Conservation (phyloP, 2,888 invertebrate species). For the Drosophila borborema region DNA sequence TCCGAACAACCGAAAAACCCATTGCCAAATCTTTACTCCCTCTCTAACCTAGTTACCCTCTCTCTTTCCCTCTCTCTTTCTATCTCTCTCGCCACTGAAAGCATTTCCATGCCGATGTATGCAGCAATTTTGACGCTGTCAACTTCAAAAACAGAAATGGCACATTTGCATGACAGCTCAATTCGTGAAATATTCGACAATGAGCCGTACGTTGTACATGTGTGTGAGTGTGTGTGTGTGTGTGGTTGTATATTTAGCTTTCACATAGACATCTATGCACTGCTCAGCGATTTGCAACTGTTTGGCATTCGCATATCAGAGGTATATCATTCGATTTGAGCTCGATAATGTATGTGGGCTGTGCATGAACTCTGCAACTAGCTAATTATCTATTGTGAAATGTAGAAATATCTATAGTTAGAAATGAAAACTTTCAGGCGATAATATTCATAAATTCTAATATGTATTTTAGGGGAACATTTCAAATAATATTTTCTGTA, state of each 20-base stretch:
- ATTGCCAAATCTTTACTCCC: constrained; percentile 7
- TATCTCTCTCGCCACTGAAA: neutral
- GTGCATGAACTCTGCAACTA: neutral
- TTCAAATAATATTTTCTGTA: neutral
- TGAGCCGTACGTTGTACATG: constrained; percentile 21
- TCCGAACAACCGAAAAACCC: constrained; percentile 30
- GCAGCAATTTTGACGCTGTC: constrained; percentile 75
- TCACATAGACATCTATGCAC: constrained; percentile 9
- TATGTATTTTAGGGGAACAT: neutral
- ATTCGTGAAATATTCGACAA: constrained; percentile 75
- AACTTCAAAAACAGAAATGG: constrained; percentile 78
- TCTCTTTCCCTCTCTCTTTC: neutral
- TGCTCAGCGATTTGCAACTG: constrained; percentile 34
- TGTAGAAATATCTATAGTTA: neutral
- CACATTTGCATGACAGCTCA: constrained; percentile 82
- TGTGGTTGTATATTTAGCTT: constrained; percentile 5
- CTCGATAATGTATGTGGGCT: neutral
- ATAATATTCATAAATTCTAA: neutral
- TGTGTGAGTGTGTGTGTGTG: neutral
- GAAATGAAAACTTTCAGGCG: neutral
- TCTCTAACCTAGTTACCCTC: neutral
- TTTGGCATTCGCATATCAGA: constrained; percentile 17
- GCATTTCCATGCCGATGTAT: constrained; percentile 44
- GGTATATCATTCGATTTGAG: constrained; percentile 23
- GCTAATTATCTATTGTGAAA: neutral